Evolutionary conservation across 2,113 vertebrate genomes (phyloP), one percentile per base, ranked within the genome.

Genomic region (Hydrolagus affinis): DNA sequence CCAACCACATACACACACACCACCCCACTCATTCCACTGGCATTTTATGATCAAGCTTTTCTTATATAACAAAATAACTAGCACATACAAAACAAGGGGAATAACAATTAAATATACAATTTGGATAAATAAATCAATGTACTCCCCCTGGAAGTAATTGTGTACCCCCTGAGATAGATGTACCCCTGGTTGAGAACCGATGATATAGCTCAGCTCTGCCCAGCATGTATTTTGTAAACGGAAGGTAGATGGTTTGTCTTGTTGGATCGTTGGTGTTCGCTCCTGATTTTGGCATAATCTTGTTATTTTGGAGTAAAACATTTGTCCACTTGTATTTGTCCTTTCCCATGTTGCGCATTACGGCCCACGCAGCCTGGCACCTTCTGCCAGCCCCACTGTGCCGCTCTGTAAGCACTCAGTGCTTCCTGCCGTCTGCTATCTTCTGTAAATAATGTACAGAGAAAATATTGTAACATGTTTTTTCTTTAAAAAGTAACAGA

Each of bases 381-480:
- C 88, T 88, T 86, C 88, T 86, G 86, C 88, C 88, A 87, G 83
- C 88, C 88, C 86, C 86, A 59, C 80, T 87, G 90, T 92, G 23
- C 78, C 66, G 77, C 87, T 89, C 86, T 56, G 44, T 87, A 87
- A 88, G 89, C 4, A 71, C 88, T 88, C 87, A 88, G 89, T 89
- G 88, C 89, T 88, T 44, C 88, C 86, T 87, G 89, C 88, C 89
- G 89, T 87, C 91, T 85, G 68, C 89, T 77, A 89, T 88, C 90
- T 90, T 94, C 91, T 98, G 96, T 97, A 97, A 92, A 97, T 97
- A 97, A 87, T 97, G 96, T 97, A 96, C 95, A 97, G 95, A 94
- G 93, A 93, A 95, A 94, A 95, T 93, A 95, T 95, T 96, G 96
- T 95, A 95, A 97, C 95, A 91, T 88, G 70, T 88, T 91, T 89